phyloP scores from a whole-genome alignment of 1,140 invertebrate genomes.

The Anagrus nilaparvatae region DNA sequence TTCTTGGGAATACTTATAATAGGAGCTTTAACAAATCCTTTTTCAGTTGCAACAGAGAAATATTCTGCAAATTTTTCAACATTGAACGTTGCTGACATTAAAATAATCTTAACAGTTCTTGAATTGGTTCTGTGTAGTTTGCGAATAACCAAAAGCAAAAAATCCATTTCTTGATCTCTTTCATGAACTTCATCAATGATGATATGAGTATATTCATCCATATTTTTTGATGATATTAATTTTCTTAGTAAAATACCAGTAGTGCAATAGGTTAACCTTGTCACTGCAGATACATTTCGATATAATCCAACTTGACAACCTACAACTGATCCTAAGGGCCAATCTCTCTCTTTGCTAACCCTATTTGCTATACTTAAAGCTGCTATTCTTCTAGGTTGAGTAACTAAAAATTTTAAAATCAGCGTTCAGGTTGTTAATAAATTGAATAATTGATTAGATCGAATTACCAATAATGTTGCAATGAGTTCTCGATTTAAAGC shows the following conservation, averaged over 20 bases:
- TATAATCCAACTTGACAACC: constrained; percentile 73
- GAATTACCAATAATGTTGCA: constrained; percentile 62
- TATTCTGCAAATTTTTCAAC: constrained; percentile 62
- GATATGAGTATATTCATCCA: constrained; percentile 71
- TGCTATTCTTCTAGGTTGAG: constrained; percentile 77
- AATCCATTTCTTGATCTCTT: constrained; percentile 87
- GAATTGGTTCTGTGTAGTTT: constrained; percentile 68
- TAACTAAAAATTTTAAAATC: constrained; percentile 45
- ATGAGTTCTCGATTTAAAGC: constrained; percentile 43
- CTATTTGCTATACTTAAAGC: constrained; percentile 71
- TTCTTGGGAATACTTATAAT: constrained; percentile 46
- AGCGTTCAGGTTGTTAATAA: too few relatives aligned
- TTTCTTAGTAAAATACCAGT: constrained; percentile 67
- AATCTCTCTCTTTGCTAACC: constrained; percentile 66
- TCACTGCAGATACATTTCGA: constrained; percentile 51
- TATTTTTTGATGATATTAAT: constrained; percentile 54
- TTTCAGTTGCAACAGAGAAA: constrained; percentile 51
- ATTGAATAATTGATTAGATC: constrained; percentile 1
- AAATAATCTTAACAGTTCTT: constrained; percentile 60
- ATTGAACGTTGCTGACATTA: constrained; percentile 85
- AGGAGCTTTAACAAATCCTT: constrained; percentile 40
- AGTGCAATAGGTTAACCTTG: constrained; percentile 78
- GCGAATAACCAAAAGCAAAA: constrained; percentile 77
- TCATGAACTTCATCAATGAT: constrained; percentile 95
- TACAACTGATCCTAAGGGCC: constrained; percentile 65